Percentiles rank a stretch among this genome's conserved stretches.
Conservation (phyloP, 1,140 invertebrate species). For the Trachymyrmex septentrionalis region DNA sequence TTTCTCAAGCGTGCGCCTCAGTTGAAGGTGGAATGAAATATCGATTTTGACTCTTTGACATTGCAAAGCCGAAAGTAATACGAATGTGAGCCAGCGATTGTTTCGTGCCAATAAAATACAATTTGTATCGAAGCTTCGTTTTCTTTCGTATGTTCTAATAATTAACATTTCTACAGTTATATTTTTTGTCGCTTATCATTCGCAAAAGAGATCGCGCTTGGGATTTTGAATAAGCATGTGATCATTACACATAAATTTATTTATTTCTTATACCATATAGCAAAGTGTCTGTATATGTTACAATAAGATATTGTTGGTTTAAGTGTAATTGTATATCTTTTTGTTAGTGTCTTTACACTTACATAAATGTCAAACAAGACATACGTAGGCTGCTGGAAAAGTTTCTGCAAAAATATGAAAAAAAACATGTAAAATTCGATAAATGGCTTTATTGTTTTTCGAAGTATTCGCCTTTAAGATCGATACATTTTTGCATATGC, state of each 20-base stretch:
- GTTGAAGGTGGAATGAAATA: background rate
- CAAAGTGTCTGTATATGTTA: background rate
- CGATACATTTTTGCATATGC: no score
- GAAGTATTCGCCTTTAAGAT: no score
- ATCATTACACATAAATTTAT: background rate
- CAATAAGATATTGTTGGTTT: background rate
- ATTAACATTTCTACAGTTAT: background rate
- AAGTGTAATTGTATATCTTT: background rate
- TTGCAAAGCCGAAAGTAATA: slow-evolving; percentile 5
- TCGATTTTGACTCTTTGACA: background rate
- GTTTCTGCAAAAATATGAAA: no score
- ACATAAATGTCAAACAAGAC: background rate
- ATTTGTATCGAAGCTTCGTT: background rate
- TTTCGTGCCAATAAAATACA: background rate
- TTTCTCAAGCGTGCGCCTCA: background rate
- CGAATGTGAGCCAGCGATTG: background rate
- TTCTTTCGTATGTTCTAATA: background rate
- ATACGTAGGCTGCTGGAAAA: no score
- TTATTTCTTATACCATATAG: background rate
- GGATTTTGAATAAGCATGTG: background rate
- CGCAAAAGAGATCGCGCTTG: background rate
- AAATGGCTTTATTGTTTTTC: no score
- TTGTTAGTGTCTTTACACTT: background rate
- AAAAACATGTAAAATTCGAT: no score
- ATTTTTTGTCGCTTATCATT: background rate